Evolutionary conservation across 2,113 vertebrate species (phyloP).

Genomic region (Pholis gunnellus): DNA sequence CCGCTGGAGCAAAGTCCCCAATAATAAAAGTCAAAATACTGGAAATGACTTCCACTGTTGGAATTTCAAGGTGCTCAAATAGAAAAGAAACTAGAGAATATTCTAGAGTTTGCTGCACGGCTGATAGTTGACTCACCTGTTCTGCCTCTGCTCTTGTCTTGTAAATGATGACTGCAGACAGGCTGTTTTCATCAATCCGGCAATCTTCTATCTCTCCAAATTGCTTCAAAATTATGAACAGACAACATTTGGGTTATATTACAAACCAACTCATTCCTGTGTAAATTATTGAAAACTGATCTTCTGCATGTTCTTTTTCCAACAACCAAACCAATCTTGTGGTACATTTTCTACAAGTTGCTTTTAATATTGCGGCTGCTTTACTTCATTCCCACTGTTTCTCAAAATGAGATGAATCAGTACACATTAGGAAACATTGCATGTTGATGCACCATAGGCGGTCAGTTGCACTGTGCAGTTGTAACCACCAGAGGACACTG

Average conservation of each 20-base stretch:
- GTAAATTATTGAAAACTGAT: not conserved
- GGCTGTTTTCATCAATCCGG: constrained; percentile 91
- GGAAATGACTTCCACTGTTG: not conserved
- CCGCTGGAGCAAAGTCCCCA: not conserved
- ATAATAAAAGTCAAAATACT: not conserved
- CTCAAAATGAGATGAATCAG: not conserved
- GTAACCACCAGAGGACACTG: constrained; percentile 40
- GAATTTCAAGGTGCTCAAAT: not conserved
- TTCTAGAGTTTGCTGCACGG: too few species aligned
- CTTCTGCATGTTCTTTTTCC: not conserved
- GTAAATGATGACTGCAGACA: constrained; percentile 92
- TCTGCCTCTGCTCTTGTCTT: constrained; percentile 95
- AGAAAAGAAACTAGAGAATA: not conserved
- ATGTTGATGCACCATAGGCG: not conserved
- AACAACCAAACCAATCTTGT: not conserved
- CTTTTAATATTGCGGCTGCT: not conserved
- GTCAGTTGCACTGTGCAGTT: not conserved
- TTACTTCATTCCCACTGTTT: not conserved
- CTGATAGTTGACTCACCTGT: constrained; percentile 79
- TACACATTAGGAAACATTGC: not conserved
- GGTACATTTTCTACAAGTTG: not conserved
- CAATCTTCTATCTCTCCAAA: constrained; percentile 98
- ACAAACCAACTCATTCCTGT: not conserved
- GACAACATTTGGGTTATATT: constrained; percentile 41
- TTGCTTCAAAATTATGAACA: constrained; percentile 87